These are phyloP conservation scores for Vanacampus margaritifer DNA, from an alignment of 2,113 vertebrate species.

Conservation along the genomic window DNA sequence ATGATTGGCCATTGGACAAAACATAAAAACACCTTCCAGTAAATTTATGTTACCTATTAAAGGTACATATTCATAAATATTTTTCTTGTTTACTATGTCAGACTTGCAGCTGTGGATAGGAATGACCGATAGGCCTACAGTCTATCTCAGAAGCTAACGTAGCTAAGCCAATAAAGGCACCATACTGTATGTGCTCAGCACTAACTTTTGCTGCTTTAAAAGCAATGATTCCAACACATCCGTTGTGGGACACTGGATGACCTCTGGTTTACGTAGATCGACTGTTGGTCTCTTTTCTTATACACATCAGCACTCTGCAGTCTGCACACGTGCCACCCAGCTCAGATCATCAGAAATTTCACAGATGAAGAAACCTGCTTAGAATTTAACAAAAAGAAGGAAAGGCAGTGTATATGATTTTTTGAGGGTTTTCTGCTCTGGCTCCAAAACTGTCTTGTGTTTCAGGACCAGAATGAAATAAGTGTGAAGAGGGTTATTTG, in stretches of 20 bases:
- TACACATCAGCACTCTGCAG: constrained; percentile 69
- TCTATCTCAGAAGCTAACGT: neutral
- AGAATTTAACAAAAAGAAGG: constrained; percentile 60
- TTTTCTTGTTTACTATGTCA: neutral
- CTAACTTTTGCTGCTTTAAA: neutral
- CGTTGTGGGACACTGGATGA: neutral
- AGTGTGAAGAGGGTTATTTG: constrained; percentile 7
- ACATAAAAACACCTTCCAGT: no score
- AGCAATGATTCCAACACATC: neutral
- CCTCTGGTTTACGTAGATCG: constrained; percentile 13
- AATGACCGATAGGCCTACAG: neutral
- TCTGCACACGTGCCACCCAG: constrained; percentile 55
- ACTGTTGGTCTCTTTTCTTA: constrained; percentile 52
- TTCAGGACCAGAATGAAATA: constrained; percentile 37
- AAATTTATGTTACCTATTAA: neutral
- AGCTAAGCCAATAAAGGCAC: neutral
- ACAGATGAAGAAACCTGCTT: constrained; percentile 65
- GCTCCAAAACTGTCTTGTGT: constrained; percentile 32
- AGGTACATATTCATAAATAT: neutral
- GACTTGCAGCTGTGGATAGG: neutral
- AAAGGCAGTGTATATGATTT: constrained; percentile 57
- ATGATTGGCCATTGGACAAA: no score
- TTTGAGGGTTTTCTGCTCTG: constrained; percentile 50
- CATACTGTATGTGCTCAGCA: neutral
- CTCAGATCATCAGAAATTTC: constrained; percentile 73